Evolutionary conservation across 2,888 invertebrate genomes (phyloP).

Genomic region (Argyra leucocephala): DNA sequence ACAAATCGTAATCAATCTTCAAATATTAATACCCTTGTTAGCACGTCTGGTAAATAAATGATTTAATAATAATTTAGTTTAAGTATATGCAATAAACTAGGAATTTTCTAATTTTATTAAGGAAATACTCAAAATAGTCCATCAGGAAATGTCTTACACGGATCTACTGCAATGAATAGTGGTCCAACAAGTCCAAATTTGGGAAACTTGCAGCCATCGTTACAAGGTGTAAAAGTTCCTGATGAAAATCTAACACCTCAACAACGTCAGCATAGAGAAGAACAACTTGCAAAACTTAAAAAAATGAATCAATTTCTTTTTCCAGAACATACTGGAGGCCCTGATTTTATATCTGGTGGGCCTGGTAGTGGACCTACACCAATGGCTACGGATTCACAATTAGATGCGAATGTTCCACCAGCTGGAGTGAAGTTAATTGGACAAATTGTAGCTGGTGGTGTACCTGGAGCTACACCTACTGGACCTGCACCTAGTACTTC

Average conservation of each 20-base stretch:
- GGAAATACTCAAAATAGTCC: constrained; percentile 22
- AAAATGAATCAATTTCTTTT: constrained; percentile 91
- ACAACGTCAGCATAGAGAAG: constrained; percentile 87
- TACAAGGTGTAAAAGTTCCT: constrained; percentile 78
- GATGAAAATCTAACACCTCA: constrained; percentile 94
- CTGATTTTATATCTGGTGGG: constrained; percentile 18
- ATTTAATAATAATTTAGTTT: constrained; percentile 18
- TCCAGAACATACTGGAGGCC: constrained; percentile 55
- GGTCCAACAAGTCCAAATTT: constrained; percentile 46
- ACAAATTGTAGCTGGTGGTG: constrained; percentile 15
- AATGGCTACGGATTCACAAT: constrained; percentile 17
- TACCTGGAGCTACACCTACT: not conserved
- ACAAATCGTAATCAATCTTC: constrained; percentile 23
- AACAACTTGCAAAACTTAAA: constrained; percentile 75
- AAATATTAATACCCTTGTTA: constrained; percentile 20
- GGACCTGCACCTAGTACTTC: not conserved
- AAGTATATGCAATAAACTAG: constrained; percentile 24
- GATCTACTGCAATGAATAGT: constrained; percentile 23
- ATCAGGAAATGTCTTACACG: constrained; percentile 16
- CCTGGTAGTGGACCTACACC: constrained; percentile 9
- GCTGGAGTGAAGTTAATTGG: not conserved
- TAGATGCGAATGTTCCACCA: constrained; percentile 18
- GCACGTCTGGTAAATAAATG: constrained; percentile 11
- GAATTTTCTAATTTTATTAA: constrained; percentile 18
- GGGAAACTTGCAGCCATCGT: constrained; percentile 48